phyloP scores from a whole-genome alignment of 2,888 invertebrate species.

The Pimpla rufipes region DNA sequence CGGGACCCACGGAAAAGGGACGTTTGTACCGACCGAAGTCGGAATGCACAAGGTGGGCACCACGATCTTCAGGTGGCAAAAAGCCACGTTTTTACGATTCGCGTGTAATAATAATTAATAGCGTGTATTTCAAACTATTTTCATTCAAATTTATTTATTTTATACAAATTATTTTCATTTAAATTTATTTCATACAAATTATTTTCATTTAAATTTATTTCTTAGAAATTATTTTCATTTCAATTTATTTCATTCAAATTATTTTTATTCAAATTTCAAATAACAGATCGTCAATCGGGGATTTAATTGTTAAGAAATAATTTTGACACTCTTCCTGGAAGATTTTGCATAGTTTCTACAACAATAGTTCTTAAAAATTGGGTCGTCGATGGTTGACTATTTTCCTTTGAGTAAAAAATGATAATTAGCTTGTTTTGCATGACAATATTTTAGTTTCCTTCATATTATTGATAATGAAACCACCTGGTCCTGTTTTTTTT shows the following conservation, averaged over 20 bases:
- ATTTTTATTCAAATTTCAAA: neutral
- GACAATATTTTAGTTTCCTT: constrained; percentile 5
- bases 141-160: neutral
- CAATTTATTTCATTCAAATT: neutral
- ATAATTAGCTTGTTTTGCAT: neutral
- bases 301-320: too few species aligned
- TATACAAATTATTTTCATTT: too few species aligned
- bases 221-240: too few species aligned
- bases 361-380: neutral
- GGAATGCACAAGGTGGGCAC: constrained; percentile 94
- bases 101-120: too few species aligned
- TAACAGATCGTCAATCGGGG: too few species aligned
- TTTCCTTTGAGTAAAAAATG: constrained; percentile 6
- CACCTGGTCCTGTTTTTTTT: neutral
- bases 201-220: too few species aligned
- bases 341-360: neutral
- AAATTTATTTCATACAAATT: too few species aligned
- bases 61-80: neutral
- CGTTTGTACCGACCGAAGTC: constrained; percentile 95
- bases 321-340: too few species aligned
- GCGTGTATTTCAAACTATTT: too few species aligned
- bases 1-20: constrained; percentile 89
- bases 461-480: neutral
- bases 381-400: neutral
- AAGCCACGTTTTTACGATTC: too few species aligned